A percentile compares a stretch with the other conserved stretches of the same genome.
These are phyloP conservation scores for Drosophila micromelanica DNA, from an alignment of 1,140 invertebrate genomes.

Conservation along the genomic window DNA sequence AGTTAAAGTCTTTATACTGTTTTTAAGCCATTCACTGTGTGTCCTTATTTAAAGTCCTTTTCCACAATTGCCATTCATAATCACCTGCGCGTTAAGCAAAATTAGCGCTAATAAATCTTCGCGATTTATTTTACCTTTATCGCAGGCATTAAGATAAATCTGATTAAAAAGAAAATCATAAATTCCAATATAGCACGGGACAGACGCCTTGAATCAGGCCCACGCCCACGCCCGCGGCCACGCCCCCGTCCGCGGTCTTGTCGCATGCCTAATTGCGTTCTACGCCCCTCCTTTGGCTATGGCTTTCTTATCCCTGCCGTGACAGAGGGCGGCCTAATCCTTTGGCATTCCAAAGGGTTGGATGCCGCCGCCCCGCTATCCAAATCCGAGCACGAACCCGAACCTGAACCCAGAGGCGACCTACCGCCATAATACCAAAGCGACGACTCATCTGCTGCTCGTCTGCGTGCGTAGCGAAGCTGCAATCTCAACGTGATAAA, in stretches of 20 bases:
- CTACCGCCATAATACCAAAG: conserved; percentile 13
- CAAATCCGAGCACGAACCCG: conserved; percentile 10
- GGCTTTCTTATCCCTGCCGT: conserved; percentile 12
- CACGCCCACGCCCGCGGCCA: too few relatives aligned
- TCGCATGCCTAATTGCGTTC: conserved; percentile 63
- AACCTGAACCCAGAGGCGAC: conserved; percentile 19
- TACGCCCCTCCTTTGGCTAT: conserved; percentile 29
- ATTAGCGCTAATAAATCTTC: conserved; percentile 64
- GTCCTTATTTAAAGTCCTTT: conserved; percentile 1
- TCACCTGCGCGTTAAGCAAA: conserved; percentile 37
- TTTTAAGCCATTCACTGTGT: conserved; percentile 1
- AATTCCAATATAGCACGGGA: conserved; percentile 61
- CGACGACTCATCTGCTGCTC: conserved; percentile 46
- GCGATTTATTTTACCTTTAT: conserved; percentile 71
- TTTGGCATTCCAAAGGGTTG: conserved; percentile 38
- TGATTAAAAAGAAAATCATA: conserved; percentile 69
- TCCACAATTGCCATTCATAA: conserved; percentile 29
- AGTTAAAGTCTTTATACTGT: background rate
- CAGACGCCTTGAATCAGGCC: background rate
- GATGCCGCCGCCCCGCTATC: background rate
- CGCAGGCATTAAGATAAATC: conserved; percentile 66
- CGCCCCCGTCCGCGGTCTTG: conserved; percentile 33
- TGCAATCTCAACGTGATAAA: conserved; percentile 78
- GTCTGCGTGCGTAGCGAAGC: conserved; percentile 56
- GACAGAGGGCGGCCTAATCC: conserved; percentile 38